phyloP scores from a whole-genome alignment of 1,140 invertebrate genomes.

The Pantala flavescens region DNA sequence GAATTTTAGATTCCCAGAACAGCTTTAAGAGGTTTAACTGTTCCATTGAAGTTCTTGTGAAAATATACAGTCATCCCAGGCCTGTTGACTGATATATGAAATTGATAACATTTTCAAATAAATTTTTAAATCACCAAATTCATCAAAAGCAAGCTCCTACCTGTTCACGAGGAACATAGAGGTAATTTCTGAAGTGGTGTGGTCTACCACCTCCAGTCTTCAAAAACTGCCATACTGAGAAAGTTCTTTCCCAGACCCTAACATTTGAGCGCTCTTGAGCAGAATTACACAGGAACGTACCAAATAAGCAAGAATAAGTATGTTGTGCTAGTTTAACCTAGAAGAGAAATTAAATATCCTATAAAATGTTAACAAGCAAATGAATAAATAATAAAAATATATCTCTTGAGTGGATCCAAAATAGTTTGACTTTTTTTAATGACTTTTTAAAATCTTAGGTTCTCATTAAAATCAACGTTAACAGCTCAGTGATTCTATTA shows the following conservation, averaged over 20 bases:
- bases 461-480: too few species aligned
- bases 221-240: conserved; percentile 81
- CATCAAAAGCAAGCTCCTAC: neutral
- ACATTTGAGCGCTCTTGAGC: conserved; percentile 58
- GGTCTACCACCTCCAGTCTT: conserved; percentile 34
- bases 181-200: conserved; percentile 71
- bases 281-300: conserved; percentile 92
- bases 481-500: too few species aligned
- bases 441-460: too few species aligned
- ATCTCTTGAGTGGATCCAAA: too few species aligned
- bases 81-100: too few species aligned
- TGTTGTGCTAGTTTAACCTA: conserved; percentile 92
- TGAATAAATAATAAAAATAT: conserved; percentile 16
- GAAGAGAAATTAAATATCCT: conserved; percentile 28
- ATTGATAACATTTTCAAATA: too few species aligned
- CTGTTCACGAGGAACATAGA: conserved; percentile 45
- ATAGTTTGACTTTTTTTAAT: too few species aligned
- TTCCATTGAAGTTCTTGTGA: too few species aligned
- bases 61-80: too few species aligned
- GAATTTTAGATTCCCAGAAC: too few species aligned
- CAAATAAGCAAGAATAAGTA: conserved; percentile 90
- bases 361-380: conserved; percentile 17
- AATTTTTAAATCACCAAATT: too few species aligned
- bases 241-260: conserved; percentile 58
- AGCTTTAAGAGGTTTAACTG: too few species aligned